These are phyloP conservation scores for Hylia prasina DNA, from an alignment of 2,113 vertebrate genomes.

Conservation along the genomic window DNA sequence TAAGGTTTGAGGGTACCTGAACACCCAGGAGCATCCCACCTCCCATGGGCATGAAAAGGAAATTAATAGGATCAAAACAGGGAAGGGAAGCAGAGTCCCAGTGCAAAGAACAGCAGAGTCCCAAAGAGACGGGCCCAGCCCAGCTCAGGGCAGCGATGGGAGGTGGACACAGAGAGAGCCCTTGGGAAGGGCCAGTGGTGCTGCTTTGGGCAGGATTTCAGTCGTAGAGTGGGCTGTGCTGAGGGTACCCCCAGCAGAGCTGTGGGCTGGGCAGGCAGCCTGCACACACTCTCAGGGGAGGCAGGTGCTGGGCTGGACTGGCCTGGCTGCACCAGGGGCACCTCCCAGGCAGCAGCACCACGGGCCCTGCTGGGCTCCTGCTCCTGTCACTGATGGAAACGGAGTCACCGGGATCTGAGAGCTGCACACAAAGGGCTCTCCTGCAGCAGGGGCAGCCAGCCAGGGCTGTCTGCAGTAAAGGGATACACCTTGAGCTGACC, in stretches of 20 bases:
- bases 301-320: not conserved
- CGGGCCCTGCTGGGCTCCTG: accelerated
- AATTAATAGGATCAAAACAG: not conserved
- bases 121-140: not conserved
- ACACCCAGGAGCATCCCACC: not conserved
- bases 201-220: not conserved
- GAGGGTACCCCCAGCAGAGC: not conserved
- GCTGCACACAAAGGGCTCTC: not conserved
- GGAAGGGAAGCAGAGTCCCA: not conserved
- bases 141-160: not conserved
- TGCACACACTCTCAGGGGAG: accelerated
- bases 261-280: not conserved
- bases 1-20: not conserved
- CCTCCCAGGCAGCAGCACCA: not conserved
- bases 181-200: not conserved
- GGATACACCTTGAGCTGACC: not conserved
- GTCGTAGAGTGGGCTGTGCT: not conserved
- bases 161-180: not conserved
- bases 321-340: accelerated
- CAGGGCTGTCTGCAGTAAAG: not conserved
- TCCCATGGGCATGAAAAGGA: not conserved
- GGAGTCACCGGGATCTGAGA: accelerated
- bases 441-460: not conserved
- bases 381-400: accelerated
- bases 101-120: not conserved